Percentiles rank a stretch among this genome's conserved stretches.
phyloP scores from a whole-genome alignment of 2,888 invertebrate species.

The Spialia ferax region DNA sequence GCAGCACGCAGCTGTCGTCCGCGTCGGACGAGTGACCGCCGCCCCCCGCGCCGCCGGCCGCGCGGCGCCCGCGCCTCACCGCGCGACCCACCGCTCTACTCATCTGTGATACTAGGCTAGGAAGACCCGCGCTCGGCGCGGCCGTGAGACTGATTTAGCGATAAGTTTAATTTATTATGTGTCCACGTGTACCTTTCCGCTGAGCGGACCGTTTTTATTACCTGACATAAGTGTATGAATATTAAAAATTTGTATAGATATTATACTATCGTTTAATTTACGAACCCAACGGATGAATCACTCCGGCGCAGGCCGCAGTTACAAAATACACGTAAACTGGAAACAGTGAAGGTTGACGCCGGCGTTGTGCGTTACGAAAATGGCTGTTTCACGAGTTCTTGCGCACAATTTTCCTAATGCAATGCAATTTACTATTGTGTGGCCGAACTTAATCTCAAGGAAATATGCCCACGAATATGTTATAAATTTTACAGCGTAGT shows the following conservation, averaged over 20 bases:
- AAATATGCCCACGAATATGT: constrained; percentile 28
- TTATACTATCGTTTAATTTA: constrained; percentile 62
- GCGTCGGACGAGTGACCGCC: constrained; percentile 84
- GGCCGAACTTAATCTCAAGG: constrained; percentile 32
- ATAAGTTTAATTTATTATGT: constrained; percentile 82
- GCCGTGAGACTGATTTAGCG: constrained; percentile 85
- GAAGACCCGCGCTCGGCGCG: constrained; percentile 81
- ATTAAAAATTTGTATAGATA: constrained; percentile 75
- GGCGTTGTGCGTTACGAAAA: constrained; percentile 48
- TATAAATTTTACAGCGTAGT: not conserved
- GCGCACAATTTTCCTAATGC: constrained; percentile 66
- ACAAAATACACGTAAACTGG: constrained; percentile 46
- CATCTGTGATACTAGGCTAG: constrained; percentile 86
- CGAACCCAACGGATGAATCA: constrained; percentile 47
- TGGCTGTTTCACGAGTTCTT: constrained; percentile 52
- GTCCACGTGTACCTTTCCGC: constrained; percentile 85
- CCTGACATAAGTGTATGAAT: constrained; percentile 74
- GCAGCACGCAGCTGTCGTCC: constrained; percentile 88
- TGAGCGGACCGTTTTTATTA: constrained; percentile 81
- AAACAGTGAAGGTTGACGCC: constrained; percentile 52
- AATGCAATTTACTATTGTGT: constrained; percentile 39
- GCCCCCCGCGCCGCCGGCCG: constrained; percentile 52
- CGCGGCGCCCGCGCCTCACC: constrained; percentile 70
- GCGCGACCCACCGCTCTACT: constrained; percentile 85
- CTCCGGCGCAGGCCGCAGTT: constrained; percentile 42